Base-by-base conservation (phyloP, 2,888 invertebrate genomes). In the Chrysina gloriosa region DNA sequence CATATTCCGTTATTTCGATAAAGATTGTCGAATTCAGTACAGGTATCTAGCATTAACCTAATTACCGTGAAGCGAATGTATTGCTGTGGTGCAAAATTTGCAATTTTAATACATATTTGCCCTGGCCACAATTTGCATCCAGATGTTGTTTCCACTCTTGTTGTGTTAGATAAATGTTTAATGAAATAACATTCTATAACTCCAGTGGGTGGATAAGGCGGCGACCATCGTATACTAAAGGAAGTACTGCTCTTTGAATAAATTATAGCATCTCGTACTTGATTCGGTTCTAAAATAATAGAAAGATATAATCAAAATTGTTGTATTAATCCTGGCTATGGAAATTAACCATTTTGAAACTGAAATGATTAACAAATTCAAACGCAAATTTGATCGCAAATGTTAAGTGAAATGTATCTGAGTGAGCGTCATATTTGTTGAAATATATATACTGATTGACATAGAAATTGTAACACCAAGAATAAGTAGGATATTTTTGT, bases 131-230 rank as follows among this genome's bases (percentile, higher is more conserved):
- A 3, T 36, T 21, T 36, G 3, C 56, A 56, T 21, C 4, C 5
- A 11, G 36, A 56, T 4, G 3, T 36, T 0, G 6, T 21, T n/a
- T 21, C 36, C 9, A 56, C 23, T 56, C 6, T 36, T 34, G 11
- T n/a, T 9, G 16, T 1, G 11, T 21, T 23, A 36, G 9, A 11
- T 6, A 4, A n/a, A 56, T 34, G 5, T 5, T 21, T 3, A 36
- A 56, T 56, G 9, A 4, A 7, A 21, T 56, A 56, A 5, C 9
- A 6, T 6, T 56, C 56, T 36, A 56, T 36, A 21, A n/a, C 4
- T 34, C 56, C 56, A 23, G 56, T 56, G 9, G 56, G 56, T 23
- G 56, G 56, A 23, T 56, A 36, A n/a, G 56, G 56, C 6, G 56
- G 56, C n/a, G 23, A 11, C 56, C 56, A 56, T n/a, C 56, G 34